Conservation (phyloP, 92 coral and sea anemone species). For the Muricea muricata region DNA sequence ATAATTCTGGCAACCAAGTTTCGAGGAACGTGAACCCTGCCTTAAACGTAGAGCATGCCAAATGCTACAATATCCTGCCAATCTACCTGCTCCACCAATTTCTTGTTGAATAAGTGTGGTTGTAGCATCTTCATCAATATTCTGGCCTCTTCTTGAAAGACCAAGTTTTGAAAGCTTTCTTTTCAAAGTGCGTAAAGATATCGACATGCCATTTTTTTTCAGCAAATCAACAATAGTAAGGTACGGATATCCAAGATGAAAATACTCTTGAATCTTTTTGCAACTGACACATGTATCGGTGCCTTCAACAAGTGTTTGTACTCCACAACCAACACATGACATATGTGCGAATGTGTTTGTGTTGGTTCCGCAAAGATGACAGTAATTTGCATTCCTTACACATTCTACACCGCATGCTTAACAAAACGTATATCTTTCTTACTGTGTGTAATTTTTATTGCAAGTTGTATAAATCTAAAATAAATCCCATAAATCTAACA, state of each 20-base stretch:
- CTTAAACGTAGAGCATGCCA: slow-evolving; percentile 57
- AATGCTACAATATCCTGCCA: slow-evolving; percentile 35
- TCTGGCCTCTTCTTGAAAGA: slow-evolving; percentile 45
- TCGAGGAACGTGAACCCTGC: slow-evolving; percentile 47
- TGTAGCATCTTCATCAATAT: slow-evolving; percentile 41
- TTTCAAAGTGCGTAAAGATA: slow-evolving; percentile 50
- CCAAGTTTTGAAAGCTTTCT: slow-evolving; percentile 50
- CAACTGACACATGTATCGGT: neutral
- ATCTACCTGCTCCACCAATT: slow-evolving; percentile 47
- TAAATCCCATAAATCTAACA: neutral
- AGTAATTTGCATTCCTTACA: neutral
- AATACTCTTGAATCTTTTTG: neutral
- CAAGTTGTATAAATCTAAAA: no score
- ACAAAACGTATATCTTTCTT: no score
- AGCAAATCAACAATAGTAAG: slow-evolving; percentile 44
- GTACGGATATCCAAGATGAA: slow-evolving; percentile 59
- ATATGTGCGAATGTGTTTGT: neutral
- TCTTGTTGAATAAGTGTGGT: slow-evolving; percentile 30
- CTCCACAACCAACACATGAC: neutral
- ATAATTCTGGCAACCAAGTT: slow-evolving; percentile 40
- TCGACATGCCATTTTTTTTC: slow-evolving; percentile 37
- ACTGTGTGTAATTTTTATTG: no score
- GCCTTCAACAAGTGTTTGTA: neutral
- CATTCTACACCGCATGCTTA: neutral
- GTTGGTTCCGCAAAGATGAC: neutral